Evolutionary conservation across 2,888 invertebrate species (phyloP), one percentile per base, ranked within the genome.

Genomic region (Sminthurides aquaticus): DNA sequence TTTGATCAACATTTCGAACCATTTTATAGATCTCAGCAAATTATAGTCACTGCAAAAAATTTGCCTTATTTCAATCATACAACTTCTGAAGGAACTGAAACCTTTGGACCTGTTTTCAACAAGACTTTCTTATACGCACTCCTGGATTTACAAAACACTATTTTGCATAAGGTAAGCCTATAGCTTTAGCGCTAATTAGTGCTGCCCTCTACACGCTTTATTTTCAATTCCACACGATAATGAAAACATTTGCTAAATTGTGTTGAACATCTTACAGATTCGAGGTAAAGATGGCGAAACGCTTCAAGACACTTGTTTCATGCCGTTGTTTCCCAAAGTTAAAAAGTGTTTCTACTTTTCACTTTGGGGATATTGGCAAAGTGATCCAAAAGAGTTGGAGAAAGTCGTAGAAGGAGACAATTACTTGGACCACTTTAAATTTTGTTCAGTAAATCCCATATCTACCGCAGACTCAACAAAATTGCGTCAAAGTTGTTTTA

Each of bases 1-100:
- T 99, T 91, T 78, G 97, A 99, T 79, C 84, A 87, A 1, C 88
- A 93, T 76, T 99, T 99, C 79, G 88, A 90, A 76, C 95, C 95
- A 0, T 96, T 96, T 81, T 95, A 91, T 79, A 84, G 95, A 70
- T 90, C 90, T n/a, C 94, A 96, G 79, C 94, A 94, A 83, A 80
- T 97, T 75, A 94, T 99, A 71, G 90, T 98, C 8, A 72, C 73
- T 8, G 74, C 74, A 3, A 71, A 73, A 24, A 67, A 70, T 52
- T 66, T 72, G 11, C 61, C 66, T 22, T 55, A 62, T 8, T 63
- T 74, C 28, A 78, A 83, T 20, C 86, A 90, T 75, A 84, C 84
- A 48, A 87, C 90, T 0, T 82, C 85, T 0, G 81, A 84, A 52
- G 90, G 88, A 0, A 76, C 85, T 1, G 80, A 79, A 22, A 61